phyloP scores from a whole-genome alignment of 2,113 vertebrate species.

The Synchiropus splendidus region DNA sequence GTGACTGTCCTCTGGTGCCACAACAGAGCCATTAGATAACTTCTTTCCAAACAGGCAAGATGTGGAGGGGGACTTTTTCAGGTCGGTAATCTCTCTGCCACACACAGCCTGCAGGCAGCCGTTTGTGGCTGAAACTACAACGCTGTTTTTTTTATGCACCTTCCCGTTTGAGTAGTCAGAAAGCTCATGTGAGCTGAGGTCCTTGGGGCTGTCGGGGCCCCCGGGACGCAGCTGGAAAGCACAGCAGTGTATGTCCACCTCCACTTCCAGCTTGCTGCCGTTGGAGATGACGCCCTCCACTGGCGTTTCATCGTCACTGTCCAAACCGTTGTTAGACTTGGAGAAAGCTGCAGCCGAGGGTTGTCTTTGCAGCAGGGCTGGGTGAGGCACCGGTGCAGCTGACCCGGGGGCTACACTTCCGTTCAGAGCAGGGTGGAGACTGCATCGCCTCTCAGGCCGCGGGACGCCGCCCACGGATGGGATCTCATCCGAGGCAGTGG shows the following conservation, averaged over 20 bases:
- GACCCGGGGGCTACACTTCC: constrained; percentile 45
- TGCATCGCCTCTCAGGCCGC: constrained; percentile 82
- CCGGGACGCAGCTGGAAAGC: constrained; percentile 69
- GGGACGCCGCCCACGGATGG: constrained; percentile 60
- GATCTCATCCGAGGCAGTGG: constrained; percentile 90
- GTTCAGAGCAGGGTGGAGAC: constrained; percentile 76
- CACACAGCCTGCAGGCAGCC: constrained; percentile 70
- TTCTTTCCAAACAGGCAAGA: constrained; percentile 89
- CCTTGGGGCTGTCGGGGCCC: constrained; percentile 42
- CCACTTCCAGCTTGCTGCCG: constrained; percentile 91
- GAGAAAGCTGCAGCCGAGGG: constrained; percentile 87
- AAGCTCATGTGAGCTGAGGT: constrained; percentile 44
- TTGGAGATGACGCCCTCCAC: constrained; percentile 87
- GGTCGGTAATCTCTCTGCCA: constrained; percentile 75
- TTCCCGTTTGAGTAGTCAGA: constrained; percentile 62
- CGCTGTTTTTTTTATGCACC: constrained; percentile 78
- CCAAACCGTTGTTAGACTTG: constrained; percentile 90
- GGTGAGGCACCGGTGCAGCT: constrained; percentile 31
- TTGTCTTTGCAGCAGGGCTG: constrained; percentile 80
- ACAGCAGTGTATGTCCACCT: constrained; percentile 94
- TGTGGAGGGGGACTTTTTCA: constrained; percentile 85
- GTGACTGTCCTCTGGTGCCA: constrained; percentile 86
- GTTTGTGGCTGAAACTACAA: constrained; percentile 75
- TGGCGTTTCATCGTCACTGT: constrained; percentile 89
- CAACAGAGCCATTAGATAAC: constrained; percentile 89